Evolutionary conservation across 2,113 vertebrate genomes (phyloP).

Genomic region (Anoura caudifer): DNA sequence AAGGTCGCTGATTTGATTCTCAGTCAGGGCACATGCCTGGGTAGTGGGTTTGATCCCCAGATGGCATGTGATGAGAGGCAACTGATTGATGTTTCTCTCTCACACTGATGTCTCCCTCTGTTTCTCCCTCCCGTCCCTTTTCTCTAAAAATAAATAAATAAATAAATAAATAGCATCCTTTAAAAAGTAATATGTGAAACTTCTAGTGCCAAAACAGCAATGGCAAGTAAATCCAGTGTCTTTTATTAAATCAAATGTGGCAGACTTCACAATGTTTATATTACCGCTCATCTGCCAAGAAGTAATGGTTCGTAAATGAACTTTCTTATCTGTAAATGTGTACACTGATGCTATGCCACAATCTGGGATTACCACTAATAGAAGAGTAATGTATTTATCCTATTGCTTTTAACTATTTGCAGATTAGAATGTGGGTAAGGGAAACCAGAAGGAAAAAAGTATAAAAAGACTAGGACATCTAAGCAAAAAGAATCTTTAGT

Average conservation of each 20-base stretch:
- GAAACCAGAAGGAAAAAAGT: background rate
- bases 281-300: background rate
- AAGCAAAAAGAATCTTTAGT: background rate
- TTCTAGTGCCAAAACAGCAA: background rate
- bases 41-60: too few species aligned
- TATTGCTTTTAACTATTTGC: background rate
- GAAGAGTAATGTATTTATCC: background rate
- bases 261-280: background rate
- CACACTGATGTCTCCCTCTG: background rate
- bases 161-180: background rate
- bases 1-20: too few species aligned
- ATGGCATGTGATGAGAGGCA: too few species aligned
- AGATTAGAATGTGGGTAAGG: background rate
- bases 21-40: background rate
- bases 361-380: background rate
- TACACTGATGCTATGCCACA: background rate
- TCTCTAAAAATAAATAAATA: background rate
- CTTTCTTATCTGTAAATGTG: background rate
- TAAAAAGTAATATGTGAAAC: background rate
- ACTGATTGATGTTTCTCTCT: too few species aligned
- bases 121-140: background rate
- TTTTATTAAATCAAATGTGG: constrained; percentile 15
- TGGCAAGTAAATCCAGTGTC: background rate
- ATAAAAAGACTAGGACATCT: background rate
- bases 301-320: background rate